These are phyloP conservation scores for Platygyra sinensis DNA, from an alignment of 64 coral and sea anemone species.

Conservation along the genomic window DNA sequence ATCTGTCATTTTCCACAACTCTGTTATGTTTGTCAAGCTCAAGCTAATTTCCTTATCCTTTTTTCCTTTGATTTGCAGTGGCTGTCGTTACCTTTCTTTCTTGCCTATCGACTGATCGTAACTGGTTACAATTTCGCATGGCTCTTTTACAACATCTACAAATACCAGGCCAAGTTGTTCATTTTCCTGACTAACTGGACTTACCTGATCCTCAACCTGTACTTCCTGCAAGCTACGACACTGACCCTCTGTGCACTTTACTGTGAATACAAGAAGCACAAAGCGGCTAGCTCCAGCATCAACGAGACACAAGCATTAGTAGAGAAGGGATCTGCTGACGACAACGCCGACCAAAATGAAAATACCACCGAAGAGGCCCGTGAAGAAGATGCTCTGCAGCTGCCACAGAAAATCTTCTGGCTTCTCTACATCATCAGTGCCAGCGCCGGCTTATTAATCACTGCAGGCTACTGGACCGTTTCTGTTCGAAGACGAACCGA, in stretches of 20 bases:
- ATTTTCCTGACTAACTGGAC: constrained; percentile 58
- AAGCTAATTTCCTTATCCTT: not conserved
- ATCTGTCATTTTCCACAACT: no score
- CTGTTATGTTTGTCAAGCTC: not conserved
- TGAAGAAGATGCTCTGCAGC: no score
- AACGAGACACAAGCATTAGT: constrained; percentile 23
- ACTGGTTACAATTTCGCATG: constrained; percentile 48
- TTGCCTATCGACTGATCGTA: constrained; percentile 45
- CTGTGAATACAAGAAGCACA: no score
- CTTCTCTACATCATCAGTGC: no score
- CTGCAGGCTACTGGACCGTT: no score
- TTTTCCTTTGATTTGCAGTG: constrained; percentile 34
- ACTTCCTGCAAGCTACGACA: constrained; percentile 46
- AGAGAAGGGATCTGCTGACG: constrained; percentile 17
- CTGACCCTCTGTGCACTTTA: constrained; percentile 16
- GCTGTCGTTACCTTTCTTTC: constrained; percentile 51
- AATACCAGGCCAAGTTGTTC: constrained; percentile 18
- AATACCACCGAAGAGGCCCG: no score
- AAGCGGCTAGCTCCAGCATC: not conserved
- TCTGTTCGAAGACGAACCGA: no score
- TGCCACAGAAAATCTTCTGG: no score
- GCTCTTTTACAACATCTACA: constrained; percentile 37
- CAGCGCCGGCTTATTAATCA: no score
- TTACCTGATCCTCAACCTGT: constrained; percentile 40
- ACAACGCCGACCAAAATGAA: no score